phyloP scores from a whole-genome alignment of 1,140 invertebrate species.

The Brachionus plicatilis region DNA sequence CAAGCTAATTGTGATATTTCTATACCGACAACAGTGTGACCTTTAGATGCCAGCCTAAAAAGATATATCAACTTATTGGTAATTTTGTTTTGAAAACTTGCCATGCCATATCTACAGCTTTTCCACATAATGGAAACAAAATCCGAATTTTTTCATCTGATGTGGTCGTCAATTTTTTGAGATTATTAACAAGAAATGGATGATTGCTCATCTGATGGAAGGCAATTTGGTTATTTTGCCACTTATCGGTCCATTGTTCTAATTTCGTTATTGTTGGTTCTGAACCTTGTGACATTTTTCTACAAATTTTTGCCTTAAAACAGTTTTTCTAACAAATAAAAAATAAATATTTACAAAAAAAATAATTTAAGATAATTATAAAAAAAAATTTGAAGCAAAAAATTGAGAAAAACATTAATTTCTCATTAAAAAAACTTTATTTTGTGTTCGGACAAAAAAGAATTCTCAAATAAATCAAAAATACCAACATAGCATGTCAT shows the following conservation, averaged over 20 bases:
- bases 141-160: background rate
- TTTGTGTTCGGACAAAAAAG: too few species aligned
- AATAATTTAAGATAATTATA: background rate
- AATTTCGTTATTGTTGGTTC: background rate
- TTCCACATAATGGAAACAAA: background rate
- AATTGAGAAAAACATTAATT: too few species aligned
- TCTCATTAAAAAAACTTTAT: too few species aligned
- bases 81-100: background rate
- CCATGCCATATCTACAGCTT: constrained; percentile 32
- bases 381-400: background rate
- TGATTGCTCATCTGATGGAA: background rate
- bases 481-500: too few species aligned
- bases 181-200: background rate
- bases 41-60: background rate
- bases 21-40: background rate
- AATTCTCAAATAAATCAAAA: too few species aligned
- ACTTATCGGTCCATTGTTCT: background rate
- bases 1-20: constrained; percentile 1
- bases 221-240: background rate
- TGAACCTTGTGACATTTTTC: background rate
- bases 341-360: too few species aligned
- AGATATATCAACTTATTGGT: background rate
- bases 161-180: background rate
- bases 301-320: too few species aligned
- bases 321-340: too few species aligned